phyloP scores from a whole-genome alignment of 2,888 invertebrate genomes.

The Catocala nupta region DNA sequence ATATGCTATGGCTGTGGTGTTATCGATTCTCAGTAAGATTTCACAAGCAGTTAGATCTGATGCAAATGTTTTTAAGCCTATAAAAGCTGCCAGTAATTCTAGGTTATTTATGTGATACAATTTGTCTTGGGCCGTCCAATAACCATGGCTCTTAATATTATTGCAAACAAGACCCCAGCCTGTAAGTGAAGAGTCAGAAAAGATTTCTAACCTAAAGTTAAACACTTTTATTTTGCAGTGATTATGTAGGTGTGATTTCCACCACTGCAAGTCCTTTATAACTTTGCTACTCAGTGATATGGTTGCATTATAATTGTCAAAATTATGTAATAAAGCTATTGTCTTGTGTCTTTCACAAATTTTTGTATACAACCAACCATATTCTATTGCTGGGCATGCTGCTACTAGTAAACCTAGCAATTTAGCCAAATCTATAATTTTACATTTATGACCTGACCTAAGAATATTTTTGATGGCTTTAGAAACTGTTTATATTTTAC shows the following conservation, averaged over 20 bases:
- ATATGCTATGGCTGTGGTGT: conserved; percentile 11
- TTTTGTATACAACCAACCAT: conserved; percentile 51
- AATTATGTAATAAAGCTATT: neutral
- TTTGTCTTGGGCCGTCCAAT: conserved; percentile 15
- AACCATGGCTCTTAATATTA: conserved; percentile 11
- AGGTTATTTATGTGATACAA: conserved; percentile 20
- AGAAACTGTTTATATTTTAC: conserved; percentile 2
- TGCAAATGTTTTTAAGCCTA: conserved; percentile 6
- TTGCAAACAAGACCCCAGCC: conserved; percentile 35
- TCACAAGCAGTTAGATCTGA: neutral
- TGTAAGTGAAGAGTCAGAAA: conserved; percentile 25
- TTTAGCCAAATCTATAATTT: conserved; percentile 40
- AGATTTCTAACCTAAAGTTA: conserved; percentile 20
- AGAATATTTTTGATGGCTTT: conserved; percentile 14
- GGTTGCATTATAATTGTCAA: neutral
- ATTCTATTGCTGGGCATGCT: conserved; percentile 52
- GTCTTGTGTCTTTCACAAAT: neutral
- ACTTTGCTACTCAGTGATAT: neutral
- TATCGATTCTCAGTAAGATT: conserved; percentile 5
- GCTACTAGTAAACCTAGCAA: conserved; percentile 45
- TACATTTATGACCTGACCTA: conserved; percentile 24
- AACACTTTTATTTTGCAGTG: neutral
- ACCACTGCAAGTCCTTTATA: neutral
- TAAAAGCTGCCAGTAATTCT: conserved; percentile 11
- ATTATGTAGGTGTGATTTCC: neutral